phyloP scores from a whole-genome alignment of 2,797 vertebrate genomes.

The Iguana delicatissima region DNA sequence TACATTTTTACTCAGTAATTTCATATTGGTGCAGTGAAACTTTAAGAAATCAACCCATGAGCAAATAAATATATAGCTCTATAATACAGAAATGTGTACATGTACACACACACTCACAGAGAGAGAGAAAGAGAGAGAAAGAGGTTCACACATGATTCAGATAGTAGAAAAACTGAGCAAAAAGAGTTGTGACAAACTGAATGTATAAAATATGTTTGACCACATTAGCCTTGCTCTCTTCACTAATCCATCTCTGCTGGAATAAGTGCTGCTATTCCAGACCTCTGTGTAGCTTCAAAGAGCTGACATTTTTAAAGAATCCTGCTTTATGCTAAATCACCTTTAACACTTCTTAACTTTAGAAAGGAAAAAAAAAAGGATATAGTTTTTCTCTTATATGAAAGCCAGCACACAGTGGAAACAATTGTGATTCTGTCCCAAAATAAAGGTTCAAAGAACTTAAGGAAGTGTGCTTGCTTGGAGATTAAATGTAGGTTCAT shows the following conservation, averaged over 20 bases:
- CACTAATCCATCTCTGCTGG: slow-evolving; percentile 2
- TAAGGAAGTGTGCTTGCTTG: not conserved
- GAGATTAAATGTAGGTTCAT: slow-evolving; percentile 10
- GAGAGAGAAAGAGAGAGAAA: too few relatives aligned
- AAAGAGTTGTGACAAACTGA: not conserved
- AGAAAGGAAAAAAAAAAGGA: not conserved
- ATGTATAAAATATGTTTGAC: slow-evolving; percentile 6
- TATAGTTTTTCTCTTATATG: not conserved
- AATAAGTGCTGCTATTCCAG: not conserved
- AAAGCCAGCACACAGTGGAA: not conserved
- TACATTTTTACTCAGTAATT: slow-evolving; percentile 29
- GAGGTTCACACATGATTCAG: not conserved
- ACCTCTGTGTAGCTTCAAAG: slow-evolving; percentile 13
- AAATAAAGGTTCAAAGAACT: slow-evolving; percentile 23
- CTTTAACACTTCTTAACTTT: slow-evolving; percentile 33
- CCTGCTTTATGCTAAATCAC: slow-evolving; percentile 23
- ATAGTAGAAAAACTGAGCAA: not conserved
- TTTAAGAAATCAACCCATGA: slow-evolving; percentile 13
- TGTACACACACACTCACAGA: not conserved
- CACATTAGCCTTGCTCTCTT: slow-evolving; percentile 4
- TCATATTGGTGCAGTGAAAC: slow-evolving; percentile 17
- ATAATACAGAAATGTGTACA: not conserved
- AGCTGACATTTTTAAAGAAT: not conserved
- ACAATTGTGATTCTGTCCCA: not conserved
- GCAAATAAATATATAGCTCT: not conserved